Evolutionary conservation across 2,888 invertebrate genomes (phyloP), one percentile per base, ranked within the genome.

Genomic region (Hemaris fuciformis): DNA sequence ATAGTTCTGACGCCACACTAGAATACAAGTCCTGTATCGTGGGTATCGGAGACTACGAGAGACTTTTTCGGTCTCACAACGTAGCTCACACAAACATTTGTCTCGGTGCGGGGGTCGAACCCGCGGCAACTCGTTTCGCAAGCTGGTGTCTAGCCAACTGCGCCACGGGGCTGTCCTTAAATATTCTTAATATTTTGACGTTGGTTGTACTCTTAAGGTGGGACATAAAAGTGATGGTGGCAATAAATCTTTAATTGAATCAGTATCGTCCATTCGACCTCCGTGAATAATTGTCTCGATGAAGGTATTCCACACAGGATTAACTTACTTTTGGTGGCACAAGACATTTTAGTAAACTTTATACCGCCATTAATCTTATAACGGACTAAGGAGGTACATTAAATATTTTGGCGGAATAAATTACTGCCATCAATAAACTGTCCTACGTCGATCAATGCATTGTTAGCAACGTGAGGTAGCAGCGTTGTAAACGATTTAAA

Each of bases 161-260:
- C n/a, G n/a, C n/a, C n/a, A n/a, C n/a, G n/a, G n/a, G n/a, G n/a
- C n/a, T n/a, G n/a, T n/a, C n/a, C n/a, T n/a, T n/a, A n/a, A 25
- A 59, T 45, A 48, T 57, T 15, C 38, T 34, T 22, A 38, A 41
- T 23, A 62, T 71, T 75, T 70, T 68, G 62, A 43, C 53, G 25
- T 20, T 64, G 70, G 65, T 65, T 73, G 79, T 76, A 75, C 72
- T 56, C 64, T 68, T 70, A 66, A 62, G 73, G 69, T 66, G 67
- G 64, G 68, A 72, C 69, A 68, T 71, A 64, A 75, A 79, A 76
- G 72, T 77, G 79, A 84, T 79, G 74, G 74, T 69, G 64, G 83
- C 77, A 77, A 87, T 87, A 84, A 87, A 86, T 86, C 86, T 86
- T 84, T 84, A 82, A 86, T 87, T 84, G 84, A 84, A 83, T 80